Evolutionary conservation across 2,797 vertebrate genomes (phyloP).

Genomic region (Macrochelys suwanniensis): DNA sequence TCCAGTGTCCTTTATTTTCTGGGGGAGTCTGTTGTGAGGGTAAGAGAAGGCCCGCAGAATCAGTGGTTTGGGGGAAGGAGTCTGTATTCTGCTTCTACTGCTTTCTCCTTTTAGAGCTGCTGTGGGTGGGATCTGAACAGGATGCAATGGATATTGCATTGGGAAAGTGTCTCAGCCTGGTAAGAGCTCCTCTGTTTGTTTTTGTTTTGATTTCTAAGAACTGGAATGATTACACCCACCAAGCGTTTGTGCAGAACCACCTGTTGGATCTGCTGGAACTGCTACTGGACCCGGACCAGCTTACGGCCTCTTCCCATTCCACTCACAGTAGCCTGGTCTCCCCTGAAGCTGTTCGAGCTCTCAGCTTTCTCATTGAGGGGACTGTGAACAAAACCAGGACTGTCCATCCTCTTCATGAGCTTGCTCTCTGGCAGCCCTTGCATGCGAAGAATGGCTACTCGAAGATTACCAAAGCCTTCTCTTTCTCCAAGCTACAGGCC

Average conservation of each 20-base stretch:
- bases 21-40: not conserved
- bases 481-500: conserved; percentile 85
- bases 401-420: conserved; percentile 86
- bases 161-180: not conserved
- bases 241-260: conserved; percentile 89
- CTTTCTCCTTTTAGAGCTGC: accelerated
- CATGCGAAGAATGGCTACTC: conserved; percentile 88
- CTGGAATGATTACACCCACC: conserved; percentile 95
- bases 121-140: not conserved
- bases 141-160: accelerated
- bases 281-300: conserved; percentile 91
- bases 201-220: conserved; percentile 83
- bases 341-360: conserved; percentile 84
- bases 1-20: not conserved
- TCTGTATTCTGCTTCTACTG: accelerated
- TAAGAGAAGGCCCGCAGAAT: not conserved
- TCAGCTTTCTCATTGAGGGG: conserved; percentile 93
- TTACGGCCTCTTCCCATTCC: conserved; percentile 83
- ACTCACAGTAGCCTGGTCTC: conserved; percentile 85
- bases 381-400: conserved; percentile 73
- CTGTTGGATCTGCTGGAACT: conserved; percentile 91
- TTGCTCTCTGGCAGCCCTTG: conserved; percentile 87
- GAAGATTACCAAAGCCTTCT: conserved; percentile 84
- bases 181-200: not conserved
- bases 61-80: not conserved